Conservation (phyloP, 1,140 invertebrate genomes). For the Aphidius ervi region DNA sequence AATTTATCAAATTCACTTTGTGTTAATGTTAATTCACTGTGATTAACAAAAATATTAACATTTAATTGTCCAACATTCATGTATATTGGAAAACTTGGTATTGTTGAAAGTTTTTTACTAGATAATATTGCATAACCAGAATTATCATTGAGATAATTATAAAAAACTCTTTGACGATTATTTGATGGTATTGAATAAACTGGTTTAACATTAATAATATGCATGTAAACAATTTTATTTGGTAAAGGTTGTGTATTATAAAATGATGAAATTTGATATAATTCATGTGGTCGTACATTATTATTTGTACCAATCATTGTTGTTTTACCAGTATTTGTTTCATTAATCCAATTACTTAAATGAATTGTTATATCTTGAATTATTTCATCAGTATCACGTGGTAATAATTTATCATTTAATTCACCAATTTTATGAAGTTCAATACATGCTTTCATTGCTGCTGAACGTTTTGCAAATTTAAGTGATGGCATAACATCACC, state of each 20-base stretch:
- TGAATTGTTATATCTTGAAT: slow-evolving; percentile 41
- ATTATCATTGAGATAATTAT: slow-evolving; percentile 33
- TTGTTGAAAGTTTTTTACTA: slow-evolving; percentile 57
- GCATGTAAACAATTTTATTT: slow-evolving; percentile 50
- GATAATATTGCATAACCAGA: slow-evolving; percentile 60
- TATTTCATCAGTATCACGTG: slow-evolving; percentile 53
- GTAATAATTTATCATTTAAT: slow-evolving; percentile 73
- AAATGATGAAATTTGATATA: slow-evolving; percentile 44
- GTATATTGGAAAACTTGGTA: slow-evolving; percentile 82
- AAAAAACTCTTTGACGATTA: slow-evolving; percentile 38
- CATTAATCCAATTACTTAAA: slow-evolving; percentile 55
- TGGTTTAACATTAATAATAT: slow-evolving; percentile 60
- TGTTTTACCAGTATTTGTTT: slow-evolving; percentile 31
- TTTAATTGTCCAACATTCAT: slow-evolving; percentile 75
- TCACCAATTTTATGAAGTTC: slow-evolving; percentile 69
- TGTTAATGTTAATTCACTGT: slow-evolving; percentile 52
- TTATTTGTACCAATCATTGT: slow-evolving; percentile 64
- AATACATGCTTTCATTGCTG: slow-evolving; percentile 72
- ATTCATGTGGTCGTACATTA: slow-evolving; percentile 53
- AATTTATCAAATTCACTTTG: slow-evolving; percentile 56
- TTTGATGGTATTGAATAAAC: slow-evolving; percentile 41
- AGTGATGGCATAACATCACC: slow-evolving; percentile 53
- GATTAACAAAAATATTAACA: slow-evolving; percentile 59
- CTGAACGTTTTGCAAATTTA: slow-evolving; percentile 73
- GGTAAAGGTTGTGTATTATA: slow-evolving; percentile 44